These are phyloP conservation scores for Scolanthus callimorphus DNA, from an alignment of 92 coral and sea anemone genomes.

Conservation along the genomic window DNA sequence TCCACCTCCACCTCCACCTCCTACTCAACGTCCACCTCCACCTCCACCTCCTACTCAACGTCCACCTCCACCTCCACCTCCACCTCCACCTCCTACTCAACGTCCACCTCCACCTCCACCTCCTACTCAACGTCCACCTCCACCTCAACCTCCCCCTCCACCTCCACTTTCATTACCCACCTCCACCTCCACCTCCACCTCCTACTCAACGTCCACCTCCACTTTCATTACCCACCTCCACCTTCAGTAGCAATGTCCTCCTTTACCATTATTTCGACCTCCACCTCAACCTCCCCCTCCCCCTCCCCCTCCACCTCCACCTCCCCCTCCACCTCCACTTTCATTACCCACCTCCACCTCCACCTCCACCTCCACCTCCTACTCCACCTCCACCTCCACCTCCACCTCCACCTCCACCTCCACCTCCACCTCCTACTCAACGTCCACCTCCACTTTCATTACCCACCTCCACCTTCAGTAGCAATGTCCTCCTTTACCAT, in stretches of 20 bases:
- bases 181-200: background rate
- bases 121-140: background rate
- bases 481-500: background rate
- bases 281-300: background rate
- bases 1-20: background rate
- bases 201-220: background rate
- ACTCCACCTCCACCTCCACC: too few relatives aligned
- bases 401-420: too few relatives aligned
- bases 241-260: background rate
- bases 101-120: too few relatives aligned
- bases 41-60: too few relatives aligned
- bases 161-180: background rate
- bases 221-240: background rate
- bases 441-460: background rate
- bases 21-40: background rate
- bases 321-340: too few relatives aligned
- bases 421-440: background rate
- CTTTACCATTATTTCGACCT: background rate
- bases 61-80: too few relatives aligned
- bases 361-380: too few relatives aligned
- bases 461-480: background rate
- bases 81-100: too few relatives aligned
- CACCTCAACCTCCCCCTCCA: background rate
- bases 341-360: too few relatives aligned
- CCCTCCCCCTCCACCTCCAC: background rate